A percentile compares a stretch with the other conserved stretches of the same genome.
These are phyloP conservation scores for Spodoptera exigua DNA, from an alignment of 2,888 invertebrate species.

Conservation along the genomic window DNA sequence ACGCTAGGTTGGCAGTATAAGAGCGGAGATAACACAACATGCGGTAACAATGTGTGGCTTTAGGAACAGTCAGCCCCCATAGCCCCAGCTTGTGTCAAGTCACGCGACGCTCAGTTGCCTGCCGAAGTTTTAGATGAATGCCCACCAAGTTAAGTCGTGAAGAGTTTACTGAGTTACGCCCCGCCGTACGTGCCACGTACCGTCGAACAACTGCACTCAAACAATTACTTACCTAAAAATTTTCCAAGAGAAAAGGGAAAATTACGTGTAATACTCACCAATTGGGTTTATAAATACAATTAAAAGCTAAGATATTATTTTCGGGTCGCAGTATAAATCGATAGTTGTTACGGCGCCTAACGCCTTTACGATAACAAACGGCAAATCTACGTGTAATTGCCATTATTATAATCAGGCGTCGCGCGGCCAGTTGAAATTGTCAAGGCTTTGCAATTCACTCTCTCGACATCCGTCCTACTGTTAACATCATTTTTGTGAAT, in stretches of 20 bases:
- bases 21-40: conserved; percentile 48
- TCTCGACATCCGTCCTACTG: too few species aligned
- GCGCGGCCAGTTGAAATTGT: too few species aligned
- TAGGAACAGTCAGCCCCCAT: conserved; percentile 46
- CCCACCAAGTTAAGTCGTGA: conserved; percentile 75
- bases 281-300: not conserved
- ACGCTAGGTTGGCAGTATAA: conserved; percentile 22
- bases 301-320: too few species aligned
- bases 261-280: conserved; percentile 4
- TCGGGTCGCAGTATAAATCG: too few species aligned
- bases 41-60: conserved; percentile 34
- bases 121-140: conserved; percentile 84
- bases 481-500: too few species aligned
- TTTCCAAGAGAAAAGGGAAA: not conserved
- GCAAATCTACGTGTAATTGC: too few species aligned
- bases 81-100: conserved; percentile 60
- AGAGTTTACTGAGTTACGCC: conserved; percentile 74
- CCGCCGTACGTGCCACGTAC: conserved; percentile 62
- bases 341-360: too few species aligned
- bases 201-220: conserved; percentile 67
- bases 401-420: too few species aligned
- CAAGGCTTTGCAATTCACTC: too few species aligned
- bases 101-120: conserved; percentile 74
- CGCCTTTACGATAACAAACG: too few species aligned
- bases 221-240: conserved; percentile 50